phyloP scores from a whole-genome alignment of 2,888 invertebrate genomes.

The Byasa hedistus region DNA sequence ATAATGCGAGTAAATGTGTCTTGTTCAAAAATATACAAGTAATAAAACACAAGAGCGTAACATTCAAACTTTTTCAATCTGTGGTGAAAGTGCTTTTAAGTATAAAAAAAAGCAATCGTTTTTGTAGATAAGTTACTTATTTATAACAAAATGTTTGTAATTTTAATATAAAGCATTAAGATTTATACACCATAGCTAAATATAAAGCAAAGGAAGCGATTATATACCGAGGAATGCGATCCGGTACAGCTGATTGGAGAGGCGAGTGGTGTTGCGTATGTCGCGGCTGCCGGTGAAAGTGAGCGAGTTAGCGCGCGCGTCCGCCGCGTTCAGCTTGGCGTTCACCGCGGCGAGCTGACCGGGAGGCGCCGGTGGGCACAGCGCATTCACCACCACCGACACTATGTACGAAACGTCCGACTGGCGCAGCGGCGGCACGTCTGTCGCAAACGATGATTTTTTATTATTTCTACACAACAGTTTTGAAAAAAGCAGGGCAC shows the following conservation, averaged over 20 bases:
- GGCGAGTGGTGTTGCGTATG: conserved; percentile 87
- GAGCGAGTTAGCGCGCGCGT: conserved; percentile 88
- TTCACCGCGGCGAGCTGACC: conserved; percentile 86
- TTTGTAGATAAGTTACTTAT: too few relatives aligned
- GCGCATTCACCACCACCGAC: conserved; percentile 92
- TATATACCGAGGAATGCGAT: conserved; percentile 86
- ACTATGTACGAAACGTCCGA: conserved; percentile 95
- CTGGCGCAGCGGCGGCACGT: conserved; percentile 92
- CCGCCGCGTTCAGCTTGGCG: conserved; percentile 84
- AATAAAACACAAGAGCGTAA: too few relatives aligned
- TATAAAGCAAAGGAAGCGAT: neutral
- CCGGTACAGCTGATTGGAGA: conserved; percentile 89
- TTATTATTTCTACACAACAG: too few relatives aligned
- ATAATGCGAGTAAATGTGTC: neutral
- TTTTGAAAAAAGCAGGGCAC: too few relatives aligned
- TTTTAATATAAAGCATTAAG: too few relatives aligned
- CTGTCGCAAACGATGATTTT: conserved; percentile 60
- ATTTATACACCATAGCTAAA: too few relatives aligned
- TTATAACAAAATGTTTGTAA: too few relatives aligned
- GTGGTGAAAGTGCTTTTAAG: too few relatives aligned
- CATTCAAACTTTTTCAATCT: too few relatives aligned
- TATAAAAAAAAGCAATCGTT: too few relatives aligned
- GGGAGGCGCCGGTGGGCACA: conserved; percentile 82
- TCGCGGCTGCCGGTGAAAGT: conserved; percentile 90
- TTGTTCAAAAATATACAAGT: neutral